Base-by-base conservation (phyloP, 2,888 invertebrate genomes). In the Beris chalybata region DNA sequence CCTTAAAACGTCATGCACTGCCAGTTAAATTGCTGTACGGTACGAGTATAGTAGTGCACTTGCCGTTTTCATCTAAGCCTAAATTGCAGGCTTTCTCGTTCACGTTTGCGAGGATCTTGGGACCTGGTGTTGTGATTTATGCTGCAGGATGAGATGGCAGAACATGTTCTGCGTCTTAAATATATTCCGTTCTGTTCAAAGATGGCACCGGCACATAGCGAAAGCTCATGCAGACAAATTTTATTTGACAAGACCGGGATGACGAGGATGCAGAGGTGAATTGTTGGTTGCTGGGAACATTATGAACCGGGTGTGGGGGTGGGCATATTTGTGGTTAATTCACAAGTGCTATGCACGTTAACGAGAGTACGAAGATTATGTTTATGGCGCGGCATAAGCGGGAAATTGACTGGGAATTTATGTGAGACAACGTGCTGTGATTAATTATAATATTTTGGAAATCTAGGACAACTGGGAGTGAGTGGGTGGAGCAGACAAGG, bases 81-180 rank as follows among this genome's bases (percentile, higher is more conserved):
- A 52, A 61, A 61, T 61, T 61, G 61, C 43, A 52, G 50, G 50
- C 61, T 50, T n/a, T 38, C 61, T 13, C 30, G 52, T 38, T 52
- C 7, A 52, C 61, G 48, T 47, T 59, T 48, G 48, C 22, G 12
- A 47, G 9, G 5, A n/a, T 12, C 58, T 13, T 13, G n/a, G 6
- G 11, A 50, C 22, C n/a, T 22, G 59, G 47, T 59, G 38, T 30
- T 15, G 64, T 64, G 64, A 64, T 64, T 64, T 64, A 64, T 64
- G 44, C 30, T 29, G 45, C 15, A 22, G 54, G 64, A 53, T 64
- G 64, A 64, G 55, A 53, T 31, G 1, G 54, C 64, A 44, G 31
- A 54, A 64, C 64, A 64, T 64, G 64, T 54, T 53, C 52, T 64
- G 64, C 64, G 64, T 64, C 64, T 64, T 53, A 53, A 64, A 64